These are phyloP conservation scores for Torymus tubicola DNA, from an alignment of 2,888 invertebrate species.

Conservation along the genomic window DNA sequence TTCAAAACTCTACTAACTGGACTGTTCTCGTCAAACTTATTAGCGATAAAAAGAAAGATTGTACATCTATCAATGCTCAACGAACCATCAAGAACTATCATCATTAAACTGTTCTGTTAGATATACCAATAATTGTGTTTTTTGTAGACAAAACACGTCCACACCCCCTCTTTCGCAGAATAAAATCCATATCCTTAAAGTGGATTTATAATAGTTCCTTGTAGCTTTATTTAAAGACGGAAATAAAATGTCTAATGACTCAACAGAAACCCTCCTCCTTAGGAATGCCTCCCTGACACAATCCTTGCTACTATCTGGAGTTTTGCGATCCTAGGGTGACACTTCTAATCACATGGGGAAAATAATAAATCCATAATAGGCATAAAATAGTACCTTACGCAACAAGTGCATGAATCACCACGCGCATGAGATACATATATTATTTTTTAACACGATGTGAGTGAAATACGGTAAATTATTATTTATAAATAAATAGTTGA, in stretches of 20 bases:
- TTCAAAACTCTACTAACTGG: constrained; percentile 38
- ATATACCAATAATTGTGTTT: background rate
- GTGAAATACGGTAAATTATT: no score
- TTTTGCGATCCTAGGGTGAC: background rate
- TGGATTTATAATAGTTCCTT: background rate
- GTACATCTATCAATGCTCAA: background rate
- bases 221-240: background rate
- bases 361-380: no score
- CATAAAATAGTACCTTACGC: no score
- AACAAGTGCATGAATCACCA: no score
- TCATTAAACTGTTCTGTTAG: background rate
- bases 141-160: background rate
- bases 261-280: background rate
- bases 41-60: background rate
- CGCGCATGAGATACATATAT: no score
- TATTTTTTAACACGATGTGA: no score
- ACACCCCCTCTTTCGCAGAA: no score
- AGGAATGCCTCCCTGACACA: constrained; percentile 28
- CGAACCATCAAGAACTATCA: background rate
- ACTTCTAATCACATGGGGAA: no score
- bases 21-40: background rate
- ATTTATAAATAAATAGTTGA: no score
- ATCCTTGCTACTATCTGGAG: background rate
- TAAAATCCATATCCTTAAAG: background rate
- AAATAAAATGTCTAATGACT: background rate